Percentiles rank a stretch among this genome's conserved stretches.
phyloP scores from a whole-genome alignment of 2,113 vertebrate genomes.

The Cryptotis parvus region DNA sequence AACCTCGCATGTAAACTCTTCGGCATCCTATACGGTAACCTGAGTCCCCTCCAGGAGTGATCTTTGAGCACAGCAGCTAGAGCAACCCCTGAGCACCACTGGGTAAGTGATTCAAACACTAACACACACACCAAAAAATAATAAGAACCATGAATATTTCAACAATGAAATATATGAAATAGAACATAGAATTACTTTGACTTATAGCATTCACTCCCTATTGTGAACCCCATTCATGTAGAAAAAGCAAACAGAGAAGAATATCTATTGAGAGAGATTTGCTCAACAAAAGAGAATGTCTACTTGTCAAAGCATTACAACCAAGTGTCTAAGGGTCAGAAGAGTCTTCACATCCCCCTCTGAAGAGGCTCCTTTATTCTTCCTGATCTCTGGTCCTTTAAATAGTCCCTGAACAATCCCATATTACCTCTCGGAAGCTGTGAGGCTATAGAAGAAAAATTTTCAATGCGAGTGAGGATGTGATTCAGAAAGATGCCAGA shows the following conservation, averaged over 20 bases:
- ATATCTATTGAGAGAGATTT: slow-evolving; percentile 39
- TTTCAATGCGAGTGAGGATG: slow-evolving; percentile 13
- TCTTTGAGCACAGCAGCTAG: too few relatives aligned
- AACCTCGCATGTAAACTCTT: too few relatives aligned
- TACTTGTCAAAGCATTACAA: slow-evolving; percentile 66
- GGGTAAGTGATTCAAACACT: too few relatives aligned
- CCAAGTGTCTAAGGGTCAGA: slow-evolving; percentile 48
- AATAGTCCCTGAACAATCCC: slow-evolving; percentile 65
- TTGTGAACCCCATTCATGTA: slow-evolving; percentile 27
- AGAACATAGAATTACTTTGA: slow-evolving; percentile 30
- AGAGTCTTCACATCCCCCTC: slow-evolving; percentile 5
- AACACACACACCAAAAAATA: too few relatives aligned
- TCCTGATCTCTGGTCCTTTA: slow-evolving; percentile 20
- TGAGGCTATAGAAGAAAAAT: slow-evolving; percentile 67
- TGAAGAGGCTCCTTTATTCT: slow-evolving; percentile 63
- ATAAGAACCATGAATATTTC: too few relatives aligned
- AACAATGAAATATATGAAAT: slow-evolving; percentile 12
- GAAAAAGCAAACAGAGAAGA: slow-evolving; percentile 23
- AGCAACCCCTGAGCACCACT: too few relatives aligned
- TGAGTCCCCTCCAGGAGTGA: too few relatives aligned
- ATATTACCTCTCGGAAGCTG: slow-evolving; percentile 52
- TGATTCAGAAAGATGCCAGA: slow-evolving; percentile 52
- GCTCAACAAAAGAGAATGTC: slow-evolving; percentile 43
- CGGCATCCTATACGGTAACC: too few relatives aligned
- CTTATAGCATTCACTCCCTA: slow-evolving; percentile 43